phyloP scores from a whole-genome alignment of 2,888 invertebrate species.

The Drosophila mettleri region DNA sequence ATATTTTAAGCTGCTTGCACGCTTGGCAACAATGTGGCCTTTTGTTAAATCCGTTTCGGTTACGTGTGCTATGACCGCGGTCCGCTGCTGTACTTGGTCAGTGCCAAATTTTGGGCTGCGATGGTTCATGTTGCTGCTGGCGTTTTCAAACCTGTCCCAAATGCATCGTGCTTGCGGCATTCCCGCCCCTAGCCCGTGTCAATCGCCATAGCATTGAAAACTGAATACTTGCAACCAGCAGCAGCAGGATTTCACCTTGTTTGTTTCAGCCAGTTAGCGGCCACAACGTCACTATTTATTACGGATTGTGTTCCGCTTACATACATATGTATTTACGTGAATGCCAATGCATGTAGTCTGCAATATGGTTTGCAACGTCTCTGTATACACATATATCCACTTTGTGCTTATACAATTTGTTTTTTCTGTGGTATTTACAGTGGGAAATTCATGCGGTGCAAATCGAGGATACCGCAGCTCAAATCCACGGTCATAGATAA shows the following conservation, averaged over 20 bases:
- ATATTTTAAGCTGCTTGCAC: constrained; percentile 34
- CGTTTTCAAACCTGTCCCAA: constrained; percentile 75
- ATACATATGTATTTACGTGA: constrained; percentile 37
- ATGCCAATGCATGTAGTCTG: constrained; percentile 6
- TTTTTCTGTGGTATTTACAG: constrained; percentile 59
- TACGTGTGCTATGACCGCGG: constrained; percentile 40
- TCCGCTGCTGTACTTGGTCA: constrained; percentile 73
- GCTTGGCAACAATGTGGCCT: constrained; percentile 67
- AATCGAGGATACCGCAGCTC: constrained; percentile 59
- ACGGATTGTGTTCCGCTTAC: constrained; percentile 72
- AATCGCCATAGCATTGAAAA: constrained; percentile 39
- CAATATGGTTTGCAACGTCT: constrained; percentile 1
- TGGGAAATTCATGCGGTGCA: constrained; percentile 76
- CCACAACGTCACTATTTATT: constrained; percentile 69
- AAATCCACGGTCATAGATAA: constrained; percentile 45
- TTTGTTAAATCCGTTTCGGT: constrained; percentile 63
- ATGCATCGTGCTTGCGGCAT: constrained; percentile 75
- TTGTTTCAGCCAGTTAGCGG: constrained; percentile 67
- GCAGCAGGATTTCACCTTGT: constrained; percentile 75
- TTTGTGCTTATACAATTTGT: constrained; percentile 67
- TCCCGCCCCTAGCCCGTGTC: constrained; percentile 49
- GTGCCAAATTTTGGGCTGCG: constrained; percentile 68
- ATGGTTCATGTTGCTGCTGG: constrained; percentile 33
- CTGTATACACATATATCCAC: constrained; percentile 42
- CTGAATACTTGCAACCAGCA: constrained; percentile 56